Percentiles rank a stretch among this genome's conserved stretches.
Conservation (phyloP, 2,797 vertebrate genomes). For the Peromyscus melanophrys region DNA sequence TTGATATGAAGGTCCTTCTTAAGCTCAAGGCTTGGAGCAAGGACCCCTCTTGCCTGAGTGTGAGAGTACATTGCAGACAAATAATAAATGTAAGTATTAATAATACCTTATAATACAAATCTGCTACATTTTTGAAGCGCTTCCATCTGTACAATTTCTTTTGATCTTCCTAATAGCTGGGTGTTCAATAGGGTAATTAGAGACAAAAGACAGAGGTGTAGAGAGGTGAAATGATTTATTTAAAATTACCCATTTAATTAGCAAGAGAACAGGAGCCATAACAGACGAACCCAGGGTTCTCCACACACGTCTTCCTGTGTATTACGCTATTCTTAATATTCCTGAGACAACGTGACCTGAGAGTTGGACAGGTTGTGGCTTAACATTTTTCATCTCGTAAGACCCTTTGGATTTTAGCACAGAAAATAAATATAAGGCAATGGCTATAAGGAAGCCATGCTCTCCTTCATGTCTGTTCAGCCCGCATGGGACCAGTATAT, state of each 20-base stretch:
- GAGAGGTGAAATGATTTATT: conserved; percentile 80
- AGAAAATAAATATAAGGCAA: conserved; percentile 66
- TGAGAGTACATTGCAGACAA: conserved; percentile 37
- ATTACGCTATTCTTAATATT: conserved; percentile 8
- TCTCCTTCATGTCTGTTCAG: conserved; percentile 39
- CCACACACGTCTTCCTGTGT: conserved; percentile 23
- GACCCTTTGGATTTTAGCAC: conserved; percentile 66
- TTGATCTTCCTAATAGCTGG: conserved; percentile 77
- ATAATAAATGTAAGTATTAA: conserved; percentile 58
- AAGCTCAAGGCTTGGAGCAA: conserved; percentile 40
- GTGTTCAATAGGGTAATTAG: conserved; percentile 70
- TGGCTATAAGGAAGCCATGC: conserved; percentile 36
- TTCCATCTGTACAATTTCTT: conserved; percentile 74
- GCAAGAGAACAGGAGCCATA: conserved; percentile 45
- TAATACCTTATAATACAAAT: conserved; percentile 53
- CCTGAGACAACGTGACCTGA: conserved; percentile 48
- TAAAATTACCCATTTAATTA: conserved; percentile 78
- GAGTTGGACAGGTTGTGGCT: conserved; percentile 57
- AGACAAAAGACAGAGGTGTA: conserved; percentile 75
- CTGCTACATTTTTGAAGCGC: conserved; percentile 69
- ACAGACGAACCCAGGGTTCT: conserved; percentile 60
- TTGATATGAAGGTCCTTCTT: neutral
- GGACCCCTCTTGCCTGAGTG: neutral
- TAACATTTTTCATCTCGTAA: conserved; percentile 77
- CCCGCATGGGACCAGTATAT: conserved; percentile 54